A percentile compares a stretch with the other conserved stretches of the same genome.
These are phyloP conservation scores for Sinocyclocheilus rhinocerous DNA, from an alignment of 2,113 vertebrate species.

Conservation along the genomic window DNA sequence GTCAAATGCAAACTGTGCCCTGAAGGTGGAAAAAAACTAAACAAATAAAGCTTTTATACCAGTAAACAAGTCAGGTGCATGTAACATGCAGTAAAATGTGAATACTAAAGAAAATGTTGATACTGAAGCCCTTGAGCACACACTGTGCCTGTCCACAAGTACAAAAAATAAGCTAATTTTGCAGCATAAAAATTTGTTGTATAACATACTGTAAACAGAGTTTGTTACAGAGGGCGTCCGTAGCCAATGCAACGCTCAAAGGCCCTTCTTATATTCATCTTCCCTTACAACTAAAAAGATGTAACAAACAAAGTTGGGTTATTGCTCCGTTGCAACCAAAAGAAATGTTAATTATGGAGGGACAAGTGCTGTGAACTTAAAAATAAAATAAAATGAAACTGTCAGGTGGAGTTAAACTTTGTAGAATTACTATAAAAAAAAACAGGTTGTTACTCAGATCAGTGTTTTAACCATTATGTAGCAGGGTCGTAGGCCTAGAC, in stretches of 20 bases:
- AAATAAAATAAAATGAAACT: not conserved
- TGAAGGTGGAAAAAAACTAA: not conserved
- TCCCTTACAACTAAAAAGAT: slow-evolving; percentile 20
- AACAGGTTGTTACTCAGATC: not conserved
- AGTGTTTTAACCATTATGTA: not conserved
- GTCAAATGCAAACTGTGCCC: not conserved
- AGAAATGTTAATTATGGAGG: not conserved
- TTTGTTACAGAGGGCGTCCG: not conserved
- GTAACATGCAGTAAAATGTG: not conserved
- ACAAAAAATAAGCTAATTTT: slow-evolving; percentile 16
- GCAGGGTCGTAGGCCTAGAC: no score
- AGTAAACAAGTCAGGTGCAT: not conserved
- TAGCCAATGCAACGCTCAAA: not conserved
- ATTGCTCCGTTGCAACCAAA: not conserved
- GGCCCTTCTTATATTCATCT: not conserved
- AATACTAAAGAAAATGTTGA: slow-evolving; percentile 15
- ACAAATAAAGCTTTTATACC: not conserved
- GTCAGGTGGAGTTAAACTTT: not conserved
- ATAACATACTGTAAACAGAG: slow-evolving; percentile 30
- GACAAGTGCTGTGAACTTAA: slow-evolving; percentile 6
- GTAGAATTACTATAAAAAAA: not conserved
- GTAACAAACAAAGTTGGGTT: not conserved
- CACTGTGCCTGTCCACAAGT: slow-evolving; percentile 12
- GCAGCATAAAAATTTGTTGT: not conserved
- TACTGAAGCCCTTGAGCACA: slow-evolving; percentile 30